Evolutionary conservation across 2,888 invertebrate genomes (phyloP), one percentile per base, ranked within the genome.

Genomic region (Eurois occulta): DNA sequence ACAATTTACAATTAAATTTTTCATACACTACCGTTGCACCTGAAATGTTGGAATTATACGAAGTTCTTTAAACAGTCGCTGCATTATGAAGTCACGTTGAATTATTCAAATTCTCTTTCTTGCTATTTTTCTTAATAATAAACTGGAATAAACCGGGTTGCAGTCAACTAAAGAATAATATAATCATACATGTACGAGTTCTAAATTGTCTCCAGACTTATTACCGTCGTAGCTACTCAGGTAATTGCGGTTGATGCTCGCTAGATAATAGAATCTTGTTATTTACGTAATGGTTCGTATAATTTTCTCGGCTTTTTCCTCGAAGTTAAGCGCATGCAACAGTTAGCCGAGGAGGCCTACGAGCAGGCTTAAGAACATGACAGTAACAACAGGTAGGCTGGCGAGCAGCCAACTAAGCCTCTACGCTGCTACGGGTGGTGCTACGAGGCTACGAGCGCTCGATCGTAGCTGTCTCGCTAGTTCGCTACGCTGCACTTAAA

Each of bases 341-440:
- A 92, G 92, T 91, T 92, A 87, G 84, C 68, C 21, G 73, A 74
- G 75, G 55, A 81, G 91, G 91, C 90, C 89, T 90, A 91, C 80
- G 86, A 78, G 65, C 65, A 80, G 83, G 90, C 90, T 91, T 90
- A 91, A 92, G 92, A 92, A 94, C 92, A 93, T 93, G 92, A 90
- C 91, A 91, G 92, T 90, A 91, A 93, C 96, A 96, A 96, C 96
- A 96, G 95, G 95, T 96, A 94, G 92, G 92, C 95, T 96, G 96
- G 96, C 96, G 87, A 80, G 76, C 89, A 87, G 96, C 96, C 96
- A 95, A 94, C 87, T 89, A 82, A 89, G 89, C 86, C 88, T 90
- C 92, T 91, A 92, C 92, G 86, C 89, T 87, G 91, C 92, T 93
- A 92, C 93, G 91, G 88, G 87, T 88, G 86, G 81, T 91, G 90